Percentiles rank a stretch among this genome's conserved stretches.
Conservation (phyloP, 2,888 invertebrate genomes). For the Onthophagus sagittarius region DNA sequence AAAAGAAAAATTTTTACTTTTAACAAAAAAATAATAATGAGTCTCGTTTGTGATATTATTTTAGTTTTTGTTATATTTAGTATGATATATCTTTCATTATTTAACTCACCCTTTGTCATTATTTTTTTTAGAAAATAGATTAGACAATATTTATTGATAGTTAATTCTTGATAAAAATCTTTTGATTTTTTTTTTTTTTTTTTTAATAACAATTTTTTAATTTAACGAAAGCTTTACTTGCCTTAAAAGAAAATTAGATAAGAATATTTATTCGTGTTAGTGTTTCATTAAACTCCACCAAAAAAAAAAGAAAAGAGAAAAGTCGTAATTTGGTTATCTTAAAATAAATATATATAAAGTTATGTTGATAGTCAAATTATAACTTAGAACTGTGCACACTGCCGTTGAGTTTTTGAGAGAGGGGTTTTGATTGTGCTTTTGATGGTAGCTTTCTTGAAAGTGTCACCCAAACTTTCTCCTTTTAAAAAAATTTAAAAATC, state of each 20-base stretch:
- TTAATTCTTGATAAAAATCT: background rate
- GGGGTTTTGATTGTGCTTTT: background rate
- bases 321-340: slow-evolving; percentile 5
- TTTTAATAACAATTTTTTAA: too few relatives aligned
- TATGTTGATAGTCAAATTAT: slow-evolving; percentile 2
- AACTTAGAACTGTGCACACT: background rate
- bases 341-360: background rate
- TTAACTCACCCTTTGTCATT: background rate
- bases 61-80: background rate
- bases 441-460: background rate
- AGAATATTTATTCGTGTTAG: background rate
- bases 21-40: background rate
- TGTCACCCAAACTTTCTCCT: background rate
- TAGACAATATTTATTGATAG: background rate
- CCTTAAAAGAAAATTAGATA: background rate
- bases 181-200: background rate
- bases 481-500: background rate
- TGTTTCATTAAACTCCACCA: background rate
- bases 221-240: slow-evolving; percentile 4
- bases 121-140: background rate
- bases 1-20: background rate
- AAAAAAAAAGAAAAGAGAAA: background rate
- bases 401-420: background rate
- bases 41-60: slow-evolving; percentile 8
- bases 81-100: background rate